Evolutionary conservation across 1,140 invertebrate genomes (phyloP).

Genomic region (Drosophila varians): DNA sequence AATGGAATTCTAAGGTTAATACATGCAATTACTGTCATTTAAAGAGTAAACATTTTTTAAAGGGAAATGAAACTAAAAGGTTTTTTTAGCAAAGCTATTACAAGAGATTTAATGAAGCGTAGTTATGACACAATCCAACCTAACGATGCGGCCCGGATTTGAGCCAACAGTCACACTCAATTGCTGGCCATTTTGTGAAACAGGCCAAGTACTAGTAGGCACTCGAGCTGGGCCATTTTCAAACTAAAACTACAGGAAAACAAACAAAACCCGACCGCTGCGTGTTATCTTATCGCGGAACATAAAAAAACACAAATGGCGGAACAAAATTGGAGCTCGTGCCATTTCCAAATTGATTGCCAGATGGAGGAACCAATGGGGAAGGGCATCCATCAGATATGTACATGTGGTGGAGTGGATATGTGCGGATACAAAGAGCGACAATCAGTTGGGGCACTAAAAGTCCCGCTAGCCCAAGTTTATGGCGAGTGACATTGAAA

Average conservation of each 20-base stretch:
- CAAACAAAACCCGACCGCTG: slow-evolving; percentile 15
- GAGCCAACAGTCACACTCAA: slow-evolving; percentile 23
- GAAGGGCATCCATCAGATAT: slow-evolving; percentile 10
- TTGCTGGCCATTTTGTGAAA: slow-evolving; percentile 26
- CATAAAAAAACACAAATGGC: slow-evolving; percentile 45
- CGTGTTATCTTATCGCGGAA: slow-evolving; percentile 42
- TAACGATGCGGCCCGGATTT: not conserved
- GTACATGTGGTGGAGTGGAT: not conserved
- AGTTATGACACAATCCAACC: not conserved
- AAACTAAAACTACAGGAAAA: slow-evolving; percentile 7
- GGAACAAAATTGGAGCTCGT: slow-evolving; percentile 56
- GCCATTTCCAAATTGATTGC: slow-evolving; percentile 52
- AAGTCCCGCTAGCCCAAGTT: slow-evolving; percentile 47
- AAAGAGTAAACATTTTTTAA: not conserved
- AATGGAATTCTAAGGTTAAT: not conserved
- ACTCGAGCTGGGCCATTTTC: slow-evolving; percentile 6
- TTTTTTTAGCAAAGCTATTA: not conserved
- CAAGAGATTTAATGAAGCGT: not conserved
- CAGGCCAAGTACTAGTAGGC: slow-evolving; percentile 5
- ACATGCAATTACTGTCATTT: not conserved
- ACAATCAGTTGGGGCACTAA: slow-evolving; percentile 32
- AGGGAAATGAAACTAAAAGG: not conserved
- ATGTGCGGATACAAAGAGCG: slow-evolving; percentile 21
- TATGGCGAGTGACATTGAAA: slow-evolving; percentile 38
- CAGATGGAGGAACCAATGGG: not conserved